These are phyloP conservation scores for Taphrorychus bicolor DNA, from an alignment of 2,888 invertebrate species.

Conservation along the genomic window DNA sequence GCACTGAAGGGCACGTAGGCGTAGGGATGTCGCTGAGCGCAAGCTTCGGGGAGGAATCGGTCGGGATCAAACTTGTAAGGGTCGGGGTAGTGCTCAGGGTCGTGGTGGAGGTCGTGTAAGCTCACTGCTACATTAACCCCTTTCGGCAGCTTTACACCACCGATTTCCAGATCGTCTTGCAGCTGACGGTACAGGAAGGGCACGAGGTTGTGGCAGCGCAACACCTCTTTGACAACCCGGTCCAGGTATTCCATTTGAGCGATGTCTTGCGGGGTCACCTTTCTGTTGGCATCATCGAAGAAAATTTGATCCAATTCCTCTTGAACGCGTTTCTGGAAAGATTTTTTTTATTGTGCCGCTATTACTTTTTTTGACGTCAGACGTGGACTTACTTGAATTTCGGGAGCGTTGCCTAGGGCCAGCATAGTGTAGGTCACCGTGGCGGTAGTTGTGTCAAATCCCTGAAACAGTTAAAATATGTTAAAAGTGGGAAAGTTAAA, in stretches of 20 bases:
- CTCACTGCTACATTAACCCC: constrained; percentile 46
- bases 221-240: constrained; percentile 54
- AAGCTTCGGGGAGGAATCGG: constrained; percentile 53
- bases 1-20: constrained; percentile 54
- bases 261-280: constrained; percentile 52
- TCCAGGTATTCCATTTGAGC: constrained; percentile 56
- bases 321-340: constrained; percentile 50
- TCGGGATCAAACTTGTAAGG: constrained; percentile 55
- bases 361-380: background rate
- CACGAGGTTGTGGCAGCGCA: constrained; percentile 53
- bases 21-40: constrained; percentile 52
- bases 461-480: constrained; percentile 46
- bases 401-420: constrained; percentile 55
- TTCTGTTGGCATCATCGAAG: constrained; percentile 47
- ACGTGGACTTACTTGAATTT: constrained; percentile 52
- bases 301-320: constrained; percentile 54
- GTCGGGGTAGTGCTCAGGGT: constrained; percentile 53
- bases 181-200: constrained; percentile 51
- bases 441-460: constrained; percentile 57
- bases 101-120: constrained; percentile 55
- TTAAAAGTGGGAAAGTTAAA: background rate
- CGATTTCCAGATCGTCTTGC: constrained; percentile 50
- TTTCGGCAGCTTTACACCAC: constrained; percentile 45
- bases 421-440: constrained; percentile 55
- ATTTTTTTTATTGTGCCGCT: background rate